phyloP scores from a whole-genome alignment of 2,797 vertebrate genomes.

The Rhinichthys osculus region DNA sequence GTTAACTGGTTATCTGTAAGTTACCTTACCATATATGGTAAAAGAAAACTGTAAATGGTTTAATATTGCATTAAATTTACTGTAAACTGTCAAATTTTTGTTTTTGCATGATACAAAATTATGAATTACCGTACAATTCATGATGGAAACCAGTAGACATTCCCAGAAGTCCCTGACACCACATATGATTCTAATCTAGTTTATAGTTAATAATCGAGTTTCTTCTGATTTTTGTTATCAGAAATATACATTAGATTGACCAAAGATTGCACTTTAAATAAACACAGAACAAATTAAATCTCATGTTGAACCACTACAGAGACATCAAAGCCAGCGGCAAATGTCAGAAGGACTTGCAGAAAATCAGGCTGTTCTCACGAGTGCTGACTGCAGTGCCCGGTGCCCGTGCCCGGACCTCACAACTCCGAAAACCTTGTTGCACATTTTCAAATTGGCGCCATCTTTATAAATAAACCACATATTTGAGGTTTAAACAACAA shows the following conservation, averaged over 20 bases:
- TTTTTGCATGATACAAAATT: neutral
- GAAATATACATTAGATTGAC: neutral
- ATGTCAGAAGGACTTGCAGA: neutral
- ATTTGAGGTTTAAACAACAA: neutral
- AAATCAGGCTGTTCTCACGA: neutral
- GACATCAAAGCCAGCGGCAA: neutral
- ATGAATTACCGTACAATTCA: neutral
- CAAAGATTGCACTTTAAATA: neutral
- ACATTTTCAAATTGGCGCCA: neutral
- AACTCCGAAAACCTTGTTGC: neutral
- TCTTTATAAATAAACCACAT: neutral
- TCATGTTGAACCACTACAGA: neutral
- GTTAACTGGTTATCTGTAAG: neutral
- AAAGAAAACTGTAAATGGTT: neutral
- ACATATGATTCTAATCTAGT: neutral
- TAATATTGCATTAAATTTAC: neutral
- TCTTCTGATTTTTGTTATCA: neutral
- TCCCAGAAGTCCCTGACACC: neutral
- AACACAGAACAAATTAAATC: neutral
- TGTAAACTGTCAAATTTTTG: neutral
- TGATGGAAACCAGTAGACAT: neutral
- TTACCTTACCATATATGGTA: neutral
- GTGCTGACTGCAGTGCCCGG: neutral
- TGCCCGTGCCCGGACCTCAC: neutral
- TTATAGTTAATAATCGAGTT: neutral